Evolutionary conservation across 2,113 vertebrate species (phyloP).

Genomic region (Collichthys lucidus): DNA sequence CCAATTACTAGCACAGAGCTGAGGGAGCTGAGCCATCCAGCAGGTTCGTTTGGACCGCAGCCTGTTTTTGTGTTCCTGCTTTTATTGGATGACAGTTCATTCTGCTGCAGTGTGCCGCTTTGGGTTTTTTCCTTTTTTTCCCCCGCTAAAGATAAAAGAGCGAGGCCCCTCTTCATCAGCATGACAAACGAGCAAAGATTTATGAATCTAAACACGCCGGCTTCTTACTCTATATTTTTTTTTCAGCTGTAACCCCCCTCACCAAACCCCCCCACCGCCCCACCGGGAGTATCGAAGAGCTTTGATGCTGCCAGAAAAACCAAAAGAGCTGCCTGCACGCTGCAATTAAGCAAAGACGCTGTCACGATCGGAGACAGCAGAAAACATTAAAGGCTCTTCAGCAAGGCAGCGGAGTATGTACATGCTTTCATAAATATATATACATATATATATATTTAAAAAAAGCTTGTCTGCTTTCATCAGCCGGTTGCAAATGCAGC

Average conservation of each 20-base stretch:
- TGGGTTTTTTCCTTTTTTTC: too few species aligned
- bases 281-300: conserved; percentile 22
- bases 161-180: conserved; percentile 17
- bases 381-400: conserved; percentile 51
- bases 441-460: too few species aligned
- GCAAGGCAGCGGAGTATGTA: background rate
- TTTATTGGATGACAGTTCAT: conserved; percentile 39
- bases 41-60: conserved; percentile 38
- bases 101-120: conserved; percentile 39
- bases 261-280: background rate
- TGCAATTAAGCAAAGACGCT: conserved; percentile 55
- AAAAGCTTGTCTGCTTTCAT: conserved; percentile 51
- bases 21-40: conserved; percentile 31
- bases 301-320: conserved; percentile 42
- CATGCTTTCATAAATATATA: background rate
- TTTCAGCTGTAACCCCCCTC: conserved; percentile 3
- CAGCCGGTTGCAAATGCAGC: conserved; percentile 15
- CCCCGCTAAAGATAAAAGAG: conserved; percentile 33
- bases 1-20: conserved; percentile 46
- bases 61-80: conserved; percentile 41
- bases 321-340: conserved; percentile 34
- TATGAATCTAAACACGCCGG: conserved; percentile 22
- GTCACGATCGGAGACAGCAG: conserved; percentile 44
- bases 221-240: conserved; percentile 39
- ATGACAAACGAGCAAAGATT: conserved; percentile 28